Percentiles rank a stretch among this genome's conserved stretches.
Conservation (phyloP, 2,113 vertebrate genomes). For the Aptenodytes forsteri region DNA sequence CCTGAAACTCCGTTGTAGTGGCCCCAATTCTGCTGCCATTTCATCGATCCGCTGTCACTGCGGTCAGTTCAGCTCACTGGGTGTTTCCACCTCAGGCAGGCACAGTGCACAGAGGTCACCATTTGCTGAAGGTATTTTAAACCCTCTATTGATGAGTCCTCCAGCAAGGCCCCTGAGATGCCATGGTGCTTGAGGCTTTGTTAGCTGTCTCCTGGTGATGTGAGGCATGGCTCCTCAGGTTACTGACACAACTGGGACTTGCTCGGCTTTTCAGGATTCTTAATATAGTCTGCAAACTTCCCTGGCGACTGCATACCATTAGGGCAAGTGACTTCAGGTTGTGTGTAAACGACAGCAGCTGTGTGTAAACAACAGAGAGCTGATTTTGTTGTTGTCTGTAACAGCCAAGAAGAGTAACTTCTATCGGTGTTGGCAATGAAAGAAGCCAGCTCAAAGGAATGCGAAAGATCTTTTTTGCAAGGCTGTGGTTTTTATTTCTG, state of each 20-base stretch:
- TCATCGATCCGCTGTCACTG: not conserved
- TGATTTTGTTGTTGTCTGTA: not conserved
- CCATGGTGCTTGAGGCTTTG: not conserved
- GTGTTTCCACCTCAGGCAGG: not conserved
- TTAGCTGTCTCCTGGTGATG: not conserved
- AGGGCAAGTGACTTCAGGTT: not conserved
- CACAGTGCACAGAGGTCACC: not conserved
- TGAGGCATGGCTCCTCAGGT: not conserved
- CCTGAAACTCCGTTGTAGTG: fast-evolving
- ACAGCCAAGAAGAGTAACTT: not conserved
- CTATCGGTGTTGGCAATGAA: not conserved
- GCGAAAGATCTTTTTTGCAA: not conserved
- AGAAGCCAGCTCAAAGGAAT: not conserved
- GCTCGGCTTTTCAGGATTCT: not conserved
- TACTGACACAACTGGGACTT: not conserved
- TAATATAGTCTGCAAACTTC: not conserved
- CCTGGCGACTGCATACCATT: not conserved
- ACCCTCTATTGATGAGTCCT: not conserved
- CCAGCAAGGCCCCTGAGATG: not conserved
- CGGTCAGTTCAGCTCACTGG: not conserved
- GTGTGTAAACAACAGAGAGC: not conserved
- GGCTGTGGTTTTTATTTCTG: not conserved
- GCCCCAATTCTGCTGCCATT: not conserved
- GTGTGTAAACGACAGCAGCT: not conserved
- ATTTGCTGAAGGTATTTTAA: not conserved